A percentile compares a stretch with the other conserved stretches of the same genome.
phyloP scores from a whole-genome alignment of 1,140 invertebrate genomes.

The Drosophila orena region DNA sequence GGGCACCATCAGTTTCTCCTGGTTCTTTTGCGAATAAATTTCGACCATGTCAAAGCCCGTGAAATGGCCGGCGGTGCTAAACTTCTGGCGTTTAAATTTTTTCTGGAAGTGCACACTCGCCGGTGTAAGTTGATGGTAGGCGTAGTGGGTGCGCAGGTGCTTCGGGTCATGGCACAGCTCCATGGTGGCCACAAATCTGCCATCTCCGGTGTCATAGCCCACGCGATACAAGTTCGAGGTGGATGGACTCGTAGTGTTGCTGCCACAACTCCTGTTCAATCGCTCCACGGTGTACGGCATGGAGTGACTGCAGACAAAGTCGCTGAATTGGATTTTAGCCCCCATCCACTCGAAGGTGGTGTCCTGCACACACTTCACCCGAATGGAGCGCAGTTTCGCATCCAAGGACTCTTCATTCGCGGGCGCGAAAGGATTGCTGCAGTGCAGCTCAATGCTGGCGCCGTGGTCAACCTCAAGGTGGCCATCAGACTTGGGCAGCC shows the following conservation, averaged over 20 bases:
- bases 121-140: constrained; percentile 49
- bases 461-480: constrained; percentile 58
- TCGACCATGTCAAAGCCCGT: constrained; percentile 54
- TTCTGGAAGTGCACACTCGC: constrained; percentile 64
- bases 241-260: not conserved
- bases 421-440: constrained; percentile 47
- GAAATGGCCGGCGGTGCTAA: constrained; percentile 66
- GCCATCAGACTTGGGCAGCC: constrained; percentile 63
- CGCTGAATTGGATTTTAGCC: constrained; percentile 49
- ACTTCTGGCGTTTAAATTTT: constrained; percentile 63
- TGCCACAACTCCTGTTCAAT: constrained; percentile 37
- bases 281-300: constrained; percentile 53
- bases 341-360: constrained; percentile 55
- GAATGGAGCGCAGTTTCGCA: constrained; percentile 21
- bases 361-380: constrained; percentile 57
- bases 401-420: constrained; percentile 11
- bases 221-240: constrained; percentile 57
- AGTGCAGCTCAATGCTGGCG: constrained; percentile 63
- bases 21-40: constrained; percentile 58
- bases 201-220: constrained; percentile 58
- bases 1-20: constrained; percentile 32
- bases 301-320: constrained; percentile 55
- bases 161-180: constrained; percentile 63
- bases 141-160: constrained; percentile 61
- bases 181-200: constrained; percentile 70